Evolutionary conservation across 1,140 invertebrate genomes (phyloP).

Genomic region (Heliconius himera): DNA sequence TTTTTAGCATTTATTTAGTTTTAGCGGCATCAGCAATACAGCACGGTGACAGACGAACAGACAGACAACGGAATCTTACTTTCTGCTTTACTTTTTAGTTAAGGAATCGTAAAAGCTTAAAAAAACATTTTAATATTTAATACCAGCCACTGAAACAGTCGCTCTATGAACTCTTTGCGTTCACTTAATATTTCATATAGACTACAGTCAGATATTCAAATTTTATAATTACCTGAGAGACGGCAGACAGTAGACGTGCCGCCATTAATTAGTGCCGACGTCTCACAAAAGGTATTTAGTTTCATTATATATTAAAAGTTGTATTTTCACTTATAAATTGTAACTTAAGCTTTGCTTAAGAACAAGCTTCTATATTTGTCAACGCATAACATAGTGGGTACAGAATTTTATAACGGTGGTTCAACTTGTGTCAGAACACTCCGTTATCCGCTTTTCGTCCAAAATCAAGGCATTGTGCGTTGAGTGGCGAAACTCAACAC

Average conservation of each 20-base stretch:
- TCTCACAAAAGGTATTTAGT: conserved; percentile 5
- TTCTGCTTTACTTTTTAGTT: too few relatives aligned
- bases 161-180: neutral
- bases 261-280: neutral
- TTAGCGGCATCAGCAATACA: too few relatives aligned
- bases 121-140: neutral
- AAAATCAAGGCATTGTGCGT: too few relatives aligned
- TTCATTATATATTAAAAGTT: neutral
- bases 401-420: too few relatives aligned
- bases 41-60: too few relatives aligned
- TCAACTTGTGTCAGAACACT: too few relatives aligned
- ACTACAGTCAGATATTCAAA: neutral
- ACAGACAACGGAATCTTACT: too few relatives aligned
- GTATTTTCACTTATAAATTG: conserved; percentile 1
- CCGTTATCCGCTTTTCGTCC: too few relatives aligned
- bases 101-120: neutral
- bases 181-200: neutral
- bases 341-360: neutral
- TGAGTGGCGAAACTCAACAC: too few relatives aligned
- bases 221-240: conserved; percentile 1
- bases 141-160: neutral
- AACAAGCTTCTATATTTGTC: too few relatives aligned
- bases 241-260: neutral
- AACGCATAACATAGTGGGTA: too few relatives aligned
- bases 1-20: too few relatives aligned